Evolutionary conservation across 2,797 vertebrate genomes (phyloP).

Genomic region (Amphiprion clarkii): DNA sequence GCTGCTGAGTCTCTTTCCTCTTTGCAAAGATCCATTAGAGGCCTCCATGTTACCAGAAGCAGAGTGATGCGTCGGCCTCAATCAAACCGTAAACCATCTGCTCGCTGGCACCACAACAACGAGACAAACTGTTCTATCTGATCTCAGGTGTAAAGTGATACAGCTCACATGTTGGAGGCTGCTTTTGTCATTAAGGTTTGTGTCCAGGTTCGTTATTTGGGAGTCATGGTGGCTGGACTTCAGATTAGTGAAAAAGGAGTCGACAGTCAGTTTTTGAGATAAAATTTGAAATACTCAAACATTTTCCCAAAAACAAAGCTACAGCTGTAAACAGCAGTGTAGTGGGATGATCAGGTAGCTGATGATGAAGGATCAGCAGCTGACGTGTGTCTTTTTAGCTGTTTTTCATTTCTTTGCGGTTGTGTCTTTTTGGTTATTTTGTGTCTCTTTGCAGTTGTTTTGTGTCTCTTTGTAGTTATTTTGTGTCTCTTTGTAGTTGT

Average conservation of each 20-base stretch:
- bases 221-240: not conserved
- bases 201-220: slow-evolving; percentile 18
- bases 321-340: not conserved
- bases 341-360: not conserved
- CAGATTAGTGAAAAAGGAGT: not conserved
- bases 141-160: slow-evolving; percentile 13
- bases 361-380: not conserved
- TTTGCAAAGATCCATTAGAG: not conserved
- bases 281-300: not conserved
- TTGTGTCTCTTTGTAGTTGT: too few species aligned
- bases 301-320: not conserved
- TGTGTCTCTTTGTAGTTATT: too few species aligned
- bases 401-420: too few species aligned
- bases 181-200: slow-evolving; percentile 43
- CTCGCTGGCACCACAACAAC: slow-evolving; percentile 14
- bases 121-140: not conserved
- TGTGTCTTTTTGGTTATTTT: too few species aligned
- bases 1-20: not conserved
- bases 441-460: too few species aligned
- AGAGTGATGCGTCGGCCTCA: not conserved
- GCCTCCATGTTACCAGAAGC: not conserved
- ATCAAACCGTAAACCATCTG: not conserved
- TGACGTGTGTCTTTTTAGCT: too few species aligned
- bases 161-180: slow-evolving; percentile 2
- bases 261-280: slow-evolving; percentile 4